These are phyloP conservation scores for Vidua chalybeata DNA, from an alignment of 2,113 vertebrate species.

Conservation along the genomic window DNA sequence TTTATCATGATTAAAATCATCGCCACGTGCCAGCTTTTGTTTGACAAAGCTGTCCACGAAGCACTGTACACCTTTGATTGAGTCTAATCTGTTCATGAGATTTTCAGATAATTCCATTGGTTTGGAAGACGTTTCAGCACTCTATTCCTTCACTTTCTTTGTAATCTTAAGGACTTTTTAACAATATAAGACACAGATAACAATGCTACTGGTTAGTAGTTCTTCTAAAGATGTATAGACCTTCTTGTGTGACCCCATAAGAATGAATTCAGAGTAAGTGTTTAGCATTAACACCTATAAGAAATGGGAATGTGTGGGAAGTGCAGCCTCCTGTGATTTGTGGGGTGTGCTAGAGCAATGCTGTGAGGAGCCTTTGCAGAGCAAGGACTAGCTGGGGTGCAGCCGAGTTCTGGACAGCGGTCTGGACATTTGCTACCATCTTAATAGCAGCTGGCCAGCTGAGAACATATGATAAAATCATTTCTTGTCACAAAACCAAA, in stretches of 20 bases:
- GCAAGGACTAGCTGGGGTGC: neutral
- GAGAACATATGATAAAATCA: neutral
- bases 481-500: neutral
- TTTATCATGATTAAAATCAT: slow-evolving; percentile 9
- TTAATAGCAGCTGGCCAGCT: neutral
- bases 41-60: neutral
- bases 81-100: neutral
- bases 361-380: neutral
- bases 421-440: neutral
- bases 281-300: neutral
- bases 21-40: neutral
- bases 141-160: neutral
- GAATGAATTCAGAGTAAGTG: neutral
- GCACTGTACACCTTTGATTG: neutral
- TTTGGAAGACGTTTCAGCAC: neutral
- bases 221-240: neutral
- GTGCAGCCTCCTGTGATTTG: neutral
- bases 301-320: neutral
- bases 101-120: neutral
- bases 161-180: neutral
- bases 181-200: neutral
- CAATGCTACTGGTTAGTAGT: neutral
- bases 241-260: neutral
- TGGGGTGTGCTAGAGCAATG: neutral
- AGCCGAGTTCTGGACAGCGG: neutral